Conservation (phyloP, 2,797 vertebrate species). For the Megaceryle alcyon region DNA sequence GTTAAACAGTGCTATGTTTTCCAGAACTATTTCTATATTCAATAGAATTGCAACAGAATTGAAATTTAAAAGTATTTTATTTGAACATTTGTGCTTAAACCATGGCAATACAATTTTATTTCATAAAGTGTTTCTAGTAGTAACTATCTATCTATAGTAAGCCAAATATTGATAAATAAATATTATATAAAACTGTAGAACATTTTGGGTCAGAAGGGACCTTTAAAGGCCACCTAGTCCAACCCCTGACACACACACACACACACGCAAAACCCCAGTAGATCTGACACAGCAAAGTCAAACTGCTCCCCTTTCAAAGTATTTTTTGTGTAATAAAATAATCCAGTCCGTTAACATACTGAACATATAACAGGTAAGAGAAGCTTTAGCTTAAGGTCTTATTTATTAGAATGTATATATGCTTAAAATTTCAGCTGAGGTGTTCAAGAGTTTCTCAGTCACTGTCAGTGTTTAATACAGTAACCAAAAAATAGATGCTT, state of each 20-base stretch:
- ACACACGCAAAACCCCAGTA: neutral
- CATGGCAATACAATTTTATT: neutral
- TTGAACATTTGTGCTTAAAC: neutral
- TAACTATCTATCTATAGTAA: neutral
- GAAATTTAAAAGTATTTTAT: neutral
- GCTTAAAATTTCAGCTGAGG: neutral
- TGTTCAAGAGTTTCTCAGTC: neutral
- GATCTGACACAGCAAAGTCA: neutral
- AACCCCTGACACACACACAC: neutral
- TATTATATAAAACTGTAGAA: neutral
- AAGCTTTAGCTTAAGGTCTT: neutral
- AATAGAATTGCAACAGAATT: neutral
- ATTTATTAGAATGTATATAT: neutral
- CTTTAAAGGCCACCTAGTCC: too few relatives aligned
- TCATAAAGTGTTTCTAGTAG: neutral
- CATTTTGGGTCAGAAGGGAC: too few relatives aligned
- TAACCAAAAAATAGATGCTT: neutral
- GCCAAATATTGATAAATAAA: neutral
- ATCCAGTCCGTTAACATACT: neutral
- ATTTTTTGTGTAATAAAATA: neutral
- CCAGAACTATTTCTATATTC: neutral
- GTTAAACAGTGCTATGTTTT: neutral
- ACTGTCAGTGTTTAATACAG: neutral
- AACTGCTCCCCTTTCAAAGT: neutral
- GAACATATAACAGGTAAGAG: neutral